A percentile compares a stretch with the other conserved stretches of the same genome.
phyloP scores from a whole-genome alignment of 2,888 invertebrate genomes.

The Temnothorax rugatulus region DNA sequence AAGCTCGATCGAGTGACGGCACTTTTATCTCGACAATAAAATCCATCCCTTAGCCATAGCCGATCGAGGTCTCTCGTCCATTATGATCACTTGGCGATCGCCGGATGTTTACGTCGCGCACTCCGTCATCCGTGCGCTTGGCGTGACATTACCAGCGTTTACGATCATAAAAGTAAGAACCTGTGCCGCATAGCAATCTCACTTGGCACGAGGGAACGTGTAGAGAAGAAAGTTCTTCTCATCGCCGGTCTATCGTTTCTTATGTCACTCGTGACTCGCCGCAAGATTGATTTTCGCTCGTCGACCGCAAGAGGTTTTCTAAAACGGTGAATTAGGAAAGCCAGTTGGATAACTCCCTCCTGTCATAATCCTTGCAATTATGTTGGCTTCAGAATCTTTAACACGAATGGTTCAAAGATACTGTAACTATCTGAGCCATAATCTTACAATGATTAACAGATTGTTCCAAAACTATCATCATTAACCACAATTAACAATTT shows the following conservation, averaged over 20 bases:
- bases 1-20: background rate
- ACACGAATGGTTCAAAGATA: background rate
- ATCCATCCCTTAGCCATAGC: background rate
- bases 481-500: background rate
- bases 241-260: constrained; percentile 12
- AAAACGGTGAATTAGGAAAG: constrained; percentile 19
- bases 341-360: background rate
- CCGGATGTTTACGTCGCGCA: constrained; percentile 39
- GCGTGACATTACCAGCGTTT: constrained; percentile 13
- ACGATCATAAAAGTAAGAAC: constrained; percentile 35
- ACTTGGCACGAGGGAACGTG: background rate
- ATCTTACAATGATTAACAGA: background rate
- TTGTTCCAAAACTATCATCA: background rate
- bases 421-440: background rate
- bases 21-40: constrained; percentile 7
- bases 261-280: constrained; percentile 19
- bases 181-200: constrained; percentile 4
- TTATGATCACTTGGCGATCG: constrained; percentile 26
- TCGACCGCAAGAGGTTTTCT: constrained; percentile 13
- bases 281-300: constrained; percentile 35
- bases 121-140: constrained; percentile 28
- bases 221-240: constrained; percentile 1
- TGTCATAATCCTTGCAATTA: constrained; percentile 22
- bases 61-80: constrained; percentile 30
- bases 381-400: background rate